phyloP scores from a whole-genome alignment of 1,140 invertebrate species.

The Subanguina moxae region DNA sequence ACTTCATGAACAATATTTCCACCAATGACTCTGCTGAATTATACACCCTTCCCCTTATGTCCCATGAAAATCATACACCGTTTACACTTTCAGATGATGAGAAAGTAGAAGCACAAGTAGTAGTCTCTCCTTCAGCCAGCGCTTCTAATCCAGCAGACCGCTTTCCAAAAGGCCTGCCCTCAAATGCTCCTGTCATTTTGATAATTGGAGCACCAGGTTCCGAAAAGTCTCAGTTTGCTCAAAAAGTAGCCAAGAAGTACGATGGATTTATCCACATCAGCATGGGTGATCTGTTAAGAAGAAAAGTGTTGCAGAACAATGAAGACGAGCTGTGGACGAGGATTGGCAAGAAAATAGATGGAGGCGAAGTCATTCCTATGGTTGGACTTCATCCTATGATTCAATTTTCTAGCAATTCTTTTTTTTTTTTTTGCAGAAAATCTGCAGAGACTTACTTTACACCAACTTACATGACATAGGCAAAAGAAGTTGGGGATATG shows the following conservation, averaged over 20 bases:
- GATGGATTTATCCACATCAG: slow-evolving; percentile 54
- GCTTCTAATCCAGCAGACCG: slow-evolving; percentile 1
- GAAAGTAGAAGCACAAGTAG: too few relatives aligned
- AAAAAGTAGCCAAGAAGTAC: slow-evolving; percentile 52
- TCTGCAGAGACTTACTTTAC: slow-evolving; percentile 56
- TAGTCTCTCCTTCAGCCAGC: neutral
- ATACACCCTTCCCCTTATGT: neutral
- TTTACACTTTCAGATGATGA: too few relatives aligned
- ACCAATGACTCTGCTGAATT: too few relatives aligned
- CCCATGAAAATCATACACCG: too few relatives aligned
- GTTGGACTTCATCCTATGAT: slow-evolving; percentile 15
- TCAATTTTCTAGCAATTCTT: neutral
- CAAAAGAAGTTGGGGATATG: slow-evolving; percentile 50
- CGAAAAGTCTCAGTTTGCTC: slow-evolving; percentile 48
- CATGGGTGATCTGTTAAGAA: slow-evolving; percentile 53
- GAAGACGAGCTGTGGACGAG: slow-evolving; percentile 55
- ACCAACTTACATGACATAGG: slow-evolving; percentile 44
- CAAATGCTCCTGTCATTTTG: slow-evolving; percentile 54
- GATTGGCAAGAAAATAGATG: slow-evolving; percentile 52
- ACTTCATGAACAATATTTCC: too few relatives aligned
- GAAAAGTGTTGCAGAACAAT: slow-evolving; percentile 47
- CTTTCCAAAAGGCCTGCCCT: slow-evolving; percentile 44
- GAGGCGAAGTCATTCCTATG: slow-evolving; percentile 52
- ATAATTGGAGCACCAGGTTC: slow-evolving; percentile 55
- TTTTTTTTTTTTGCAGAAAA: slow-evolving; percentile 41